Evolutionary conservation across 2,888 invertebrate genomes (phyloP).

Genomic region (Caenorhabditis afra): DNA sequence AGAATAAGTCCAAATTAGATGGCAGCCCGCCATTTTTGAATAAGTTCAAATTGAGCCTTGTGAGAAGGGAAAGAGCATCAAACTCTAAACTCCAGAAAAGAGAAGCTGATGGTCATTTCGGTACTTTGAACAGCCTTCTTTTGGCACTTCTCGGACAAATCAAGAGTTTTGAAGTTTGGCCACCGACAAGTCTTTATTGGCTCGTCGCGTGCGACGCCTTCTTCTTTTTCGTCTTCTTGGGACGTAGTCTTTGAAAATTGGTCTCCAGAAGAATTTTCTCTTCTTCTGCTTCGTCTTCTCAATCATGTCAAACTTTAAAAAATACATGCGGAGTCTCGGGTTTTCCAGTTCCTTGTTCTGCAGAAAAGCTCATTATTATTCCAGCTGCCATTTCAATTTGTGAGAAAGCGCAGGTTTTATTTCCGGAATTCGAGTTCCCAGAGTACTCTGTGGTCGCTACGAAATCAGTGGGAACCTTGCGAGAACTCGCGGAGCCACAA

Average conservation of each 20-base stretch:
- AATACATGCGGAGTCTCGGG: too few species aligned
- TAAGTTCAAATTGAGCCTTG: conserved; percentile 39
- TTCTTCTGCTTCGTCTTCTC: conserved; percentile 3
- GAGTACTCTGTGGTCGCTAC: not conserved
- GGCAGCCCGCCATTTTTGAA: conserved; percentile 23
- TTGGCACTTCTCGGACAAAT: not conserved
- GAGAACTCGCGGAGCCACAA: not conserved
- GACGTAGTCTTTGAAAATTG: conserved; percentile 17
- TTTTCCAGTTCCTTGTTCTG: too few species aligned
- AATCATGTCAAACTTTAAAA: not conserved
- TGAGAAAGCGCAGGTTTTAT: too few species aligned
- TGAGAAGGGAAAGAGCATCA: not conserved
- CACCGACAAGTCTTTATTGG: conserved; percentile 13
- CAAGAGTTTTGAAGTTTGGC: conserved; percentile 30
- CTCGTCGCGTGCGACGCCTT: conserved; percentile 8
- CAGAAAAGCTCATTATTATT: not conserved
- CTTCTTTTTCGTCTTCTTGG: conserved; percentile 16
- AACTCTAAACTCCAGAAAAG: not conserved
- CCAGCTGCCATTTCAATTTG: conserved; percentile 7
- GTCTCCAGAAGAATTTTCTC: not conserved
- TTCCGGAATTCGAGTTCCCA: too few species aligned
- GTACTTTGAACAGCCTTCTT: not conserved
- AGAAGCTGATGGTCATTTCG: too few species aligned
- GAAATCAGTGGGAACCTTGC: conserved; percentile 10
- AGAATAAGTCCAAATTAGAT: conserved; percentile 24